Base-by-base conservation (phyloP, 1,140 invertebrate genomes). In the Heterodera schachtii region DNA sequence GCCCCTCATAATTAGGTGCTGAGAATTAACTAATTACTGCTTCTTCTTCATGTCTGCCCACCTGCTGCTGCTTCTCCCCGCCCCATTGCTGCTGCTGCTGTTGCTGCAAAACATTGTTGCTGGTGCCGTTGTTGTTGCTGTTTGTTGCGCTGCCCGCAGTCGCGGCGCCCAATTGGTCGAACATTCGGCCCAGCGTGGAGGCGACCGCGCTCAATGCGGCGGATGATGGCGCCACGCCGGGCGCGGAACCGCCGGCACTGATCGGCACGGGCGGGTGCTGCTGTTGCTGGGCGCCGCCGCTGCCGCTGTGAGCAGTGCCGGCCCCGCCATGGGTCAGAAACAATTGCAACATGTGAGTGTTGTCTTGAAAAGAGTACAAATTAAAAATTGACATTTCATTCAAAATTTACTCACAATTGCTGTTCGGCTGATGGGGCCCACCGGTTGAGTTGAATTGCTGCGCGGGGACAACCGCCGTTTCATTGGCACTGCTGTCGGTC, bases 341-440 rank as follows among this genome's bases (percentile, higher is more conserved):
- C 7, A 78, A 31, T 78, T 78, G 76, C 44, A 78, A 64, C 76
- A 78, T 70, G 21, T 78, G 76, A 21, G 60, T 41, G 49, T 70
- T 78, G 69, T 78, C 76, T 78, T n/a, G n/a, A n/a, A n/a, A 69
- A 69, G 19, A 43, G 8, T 78, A 16, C 21, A 67, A 21, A 78
- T 76, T 8, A 67, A 78, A n/a, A n/a, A n/a, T n/a, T n/a, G n/a
- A n/a, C n/a, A 78, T 76, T 76, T 76, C 41, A 70, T 70, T 67
- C 0, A 78, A 21, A 78, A 70, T 69, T 67, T 41, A n/a, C n/a
- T n/a, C n/a, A 78, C 76, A 78, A 78, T 78, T 78, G 76, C 44
- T 78, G 76, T 60, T 75, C 41, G 66, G 19, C 46, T 66, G 64
- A 47, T n/a, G n/a, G n/a, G 43, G 60, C 57, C 52, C 64, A 44